Conservation (phyloP, 1,140 invertebrate species). For the Hypsibius dujardini region DNA sequence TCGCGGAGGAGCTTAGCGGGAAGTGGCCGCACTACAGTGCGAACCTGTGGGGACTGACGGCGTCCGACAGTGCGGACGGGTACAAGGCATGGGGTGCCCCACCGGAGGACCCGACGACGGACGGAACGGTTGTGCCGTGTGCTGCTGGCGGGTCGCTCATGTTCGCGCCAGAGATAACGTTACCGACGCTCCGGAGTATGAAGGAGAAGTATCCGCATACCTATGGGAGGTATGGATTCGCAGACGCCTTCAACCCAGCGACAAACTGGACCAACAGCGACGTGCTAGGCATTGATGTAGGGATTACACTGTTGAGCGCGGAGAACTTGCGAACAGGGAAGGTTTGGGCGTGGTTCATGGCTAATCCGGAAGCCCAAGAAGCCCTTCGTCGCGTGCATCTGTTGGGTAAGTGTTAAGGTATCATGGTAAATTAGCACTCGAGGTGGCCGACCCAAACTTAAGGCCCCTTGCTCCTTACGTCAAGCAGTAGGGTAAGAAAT, state of each 20-base stretch:
- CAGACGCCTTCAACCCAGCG: conserved; percentile 24
- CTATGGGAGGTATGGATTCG: conserved; percentile 23
- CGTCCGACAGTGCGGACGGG: conserved; percentile 23
- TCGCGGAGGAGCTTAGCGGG: not conserved
- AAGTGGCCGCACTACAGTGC: conserved; percentile 22
- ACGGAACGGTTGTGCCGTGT: conserved; percentile 25
- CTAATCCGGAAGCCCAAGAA: conserved; percentile 18
- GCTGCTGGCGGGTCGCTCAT: conserved; percentile 24
- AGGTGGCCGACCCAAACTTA: too few species aligned
- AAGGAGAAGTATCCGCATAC: not conserved
- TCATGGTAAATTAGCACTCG: too few species aligned
- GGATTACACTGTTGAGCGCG: conserved; percentile 24
- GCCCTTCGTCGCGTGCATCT: not conserved
- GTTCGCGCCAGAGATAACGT: conserved; percentile 23
- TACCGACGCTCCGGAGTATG: conserved; percentile 21
- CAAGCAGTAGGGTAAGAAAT: too few species aligned
- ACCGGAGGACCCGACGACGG: conserved; percentile 21
- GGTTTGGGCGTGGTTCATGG: conserved; percentile 24
- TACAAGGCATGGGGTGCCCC: conserved; percentile 23
- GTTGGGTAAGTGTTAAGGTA: too few species aligned
- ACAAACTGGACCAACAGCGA: conserved; percentile 20
- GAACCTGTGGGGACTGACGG: conserved; percentile 25
- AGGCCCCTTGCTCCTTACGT: too few species aligned
- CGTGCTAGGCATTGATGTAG: conserved; percentile 25
- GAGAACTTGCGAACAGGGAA: conserved; percentile 24